These are phyloP conservation scores for Aurelia aurita DNA, from an alignment of 30 jellyfish, hydroid and myxozoan genomes.

Conservation along the genomic window DNA sequence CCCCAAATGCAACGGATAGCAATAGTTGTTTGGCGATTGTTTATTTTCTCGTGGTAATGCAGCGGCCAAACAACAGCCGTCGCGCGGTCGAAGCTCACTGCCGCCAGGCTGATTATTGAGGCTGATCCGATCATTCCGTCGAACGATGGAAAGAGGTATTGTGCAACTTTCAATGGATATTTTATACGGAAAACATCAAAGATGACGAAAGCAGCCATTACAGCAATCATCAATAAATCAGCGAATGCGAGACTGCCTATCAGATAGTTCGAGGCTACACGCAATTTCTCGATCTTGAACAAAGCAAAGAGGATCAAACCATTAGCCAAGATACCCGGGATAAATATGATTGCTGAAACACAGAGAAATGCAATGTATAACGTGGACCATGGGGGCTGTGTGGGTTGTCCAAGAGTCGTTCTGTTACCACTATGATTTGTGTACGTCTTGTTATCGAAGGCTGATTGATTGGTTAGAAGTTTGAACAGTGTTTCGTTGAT, in stretches of 20 bases:
- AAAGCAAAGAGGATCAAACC: constrained; percentile 57
- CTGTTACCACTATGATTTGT: too few relatives aligned
- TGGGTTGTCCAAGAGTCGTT: too few relatives aligned
- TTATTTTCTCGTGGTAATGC: constrained; percentile 43
- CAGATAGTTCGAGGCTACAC: constrained; percentile 75
- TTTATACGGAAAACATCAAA: constrained; percentile 41
- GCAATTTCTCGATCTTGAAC: constrained; percentile 49
- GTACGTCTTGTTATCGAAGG: too few relatives aligned
- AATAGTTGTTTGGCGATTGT: constrained; percentile 3
- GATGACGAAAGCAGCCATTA: constrained; percentile 54
- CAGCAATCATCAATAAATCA: constrained; percentile 69
- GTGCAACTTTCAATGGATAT: constrained; percentile 12
- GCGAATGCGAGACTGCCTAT: constrained; percentile 78
- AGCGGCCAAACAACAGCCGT: constrained; percentile 77
- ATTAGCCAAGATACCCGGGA: constrained; percentile 79
- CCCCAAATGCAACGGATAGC: constrained; percentile 67
- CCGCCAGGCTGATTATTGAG: constrained; percentile 79
- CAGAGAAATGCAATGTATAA: constrained; percentile 56
- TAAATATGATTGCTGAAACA: constrained; percentile 62
- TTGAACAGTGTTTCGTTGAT: too few relatives aligned
- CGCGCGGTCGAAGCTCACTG: constrained; percentile 88
- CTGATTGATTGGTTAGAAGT: too few relatives aligned
- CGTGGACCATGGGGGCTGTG: not conserved
- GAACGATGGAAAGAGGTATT: constrained; percentile 61
- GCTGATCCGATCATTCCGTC: constrained; percentile 81